These are phyloP conservation scores for Andrena bucephala DNA, from an alignment of 2,888 invertebrate species.

Conservation along the genomic window DNA sequence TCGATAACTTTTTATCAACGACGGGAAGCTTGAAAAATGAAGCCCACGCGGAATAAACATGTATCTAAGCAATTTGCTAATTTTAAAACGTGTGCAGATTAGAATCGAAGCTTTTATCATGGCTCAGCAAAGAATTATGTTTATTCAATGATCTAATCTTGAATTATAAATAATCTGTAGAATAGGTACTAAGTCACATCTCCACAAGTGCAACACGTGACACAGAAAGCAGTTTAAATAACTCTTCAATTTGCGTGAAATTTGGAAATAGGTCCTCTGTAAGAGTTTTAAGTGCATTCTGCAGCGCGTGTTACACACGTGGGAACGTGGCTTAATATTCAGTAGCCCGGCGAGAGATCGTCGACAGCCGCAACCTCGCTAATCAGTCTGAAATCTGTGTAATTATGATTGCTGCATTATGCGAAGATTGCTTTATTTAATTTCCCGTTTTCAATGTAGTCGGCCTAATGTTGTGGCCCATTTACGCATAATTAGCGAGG, in stretches of 20 bases:
- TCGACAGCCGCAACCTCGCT: not conserved
- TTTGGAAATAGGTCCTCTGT: not conserved
- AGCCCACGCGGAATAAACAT: too few species aligned
- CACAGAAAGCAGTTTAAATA: too few species aligned
- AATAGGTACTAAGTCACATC: not conserved
- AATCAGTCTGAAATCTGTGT: conserved; percentile 27
- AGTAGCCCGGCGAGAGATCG: not conserved
- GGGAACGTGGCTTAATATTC: not conserved
- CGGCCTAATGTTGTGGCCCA: not conserved
- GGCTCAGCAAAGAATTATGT: too few species aligned
- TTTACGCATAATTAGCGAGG: not conserved
- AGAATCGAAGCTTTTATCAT: too few species aligned
- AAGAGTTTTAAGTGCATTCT: too few species aligned
- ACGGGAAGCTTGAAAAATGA: too few species aligned
- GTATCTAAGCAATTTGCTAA: too few species aligned
- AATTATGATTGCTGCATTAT: conserved; percentile 14
- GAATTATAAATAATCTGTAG: not conserved
- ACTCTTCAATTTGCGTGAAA: not conserved
- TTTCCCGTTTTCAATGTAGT: conserved; percentile 1
- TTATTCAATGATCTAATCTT: too few species aligned
- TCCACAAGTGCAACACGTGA: too few species aligned
- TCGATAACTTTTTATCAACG: too few species aligned
- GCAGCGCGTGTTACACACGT: too few species aligned
- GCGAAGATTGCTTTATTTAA: conserved; percentile 18
- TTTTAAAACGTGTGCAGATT: too few species aligned